phyloP scores from a whole-genome alignment of 2,797 vertebrate genomes.

The Chelon labrosus region DNA sequence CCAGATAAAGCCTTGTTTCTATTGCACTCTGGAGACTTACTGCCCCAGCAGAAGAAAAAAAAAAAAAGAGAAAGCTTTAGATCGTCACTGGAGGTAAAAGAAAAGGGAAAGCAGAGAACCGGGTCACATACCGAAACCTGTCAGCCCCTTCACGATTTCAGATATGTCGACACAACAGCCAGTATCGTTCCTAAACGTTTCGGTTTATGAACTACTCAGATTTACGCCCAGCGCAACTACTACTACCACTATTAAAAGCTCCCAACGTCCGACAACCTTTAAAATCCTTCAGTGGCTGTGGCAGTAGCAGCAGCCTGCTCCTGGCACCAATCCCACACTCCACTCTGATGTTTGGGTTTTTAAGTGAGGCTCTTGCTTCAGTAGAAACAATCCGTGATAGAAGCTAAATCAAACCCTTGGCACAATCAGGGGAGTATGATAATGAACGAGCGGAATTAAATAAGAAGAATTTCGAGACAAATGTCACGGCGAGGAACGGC shows the following conservation, averaged over 20 bases:
- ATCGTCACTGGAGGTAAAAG: slow-evolving; percentile 27
- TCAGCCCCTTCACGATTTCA: slow-evolving; percentile 16
- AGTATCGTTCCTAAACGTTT: slow-evolving; percentile 15
- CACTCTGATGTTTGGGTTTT: slow-evolving; percentile 70
- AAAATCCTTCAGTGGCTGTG: slow-evolving; percentile 24
- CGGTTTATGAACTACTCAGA: slow-evolving; percentile 9
- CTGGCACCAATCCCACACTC: slow-evolving; percentile 60
- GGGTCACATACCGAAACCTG: slow-evolving; percentile 38
- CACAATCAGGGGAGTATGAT: slow-evolving; percentile 50
- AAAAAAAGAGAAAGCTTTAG: slow-evolving; percentile 33
- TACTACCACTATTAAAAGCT: slow-evolving; percentile 9
- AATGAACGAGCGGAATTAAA: slow-evolving; percentile 55
- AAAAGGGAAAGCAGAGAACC: slow-evolving; percentile 27
- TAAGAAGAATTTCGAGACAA: slow-evolving; percentile 54
- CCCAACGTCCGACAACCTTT: slow-evolving; percentile 46
- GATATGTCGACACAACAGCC: slow-evolving; percentile 1
- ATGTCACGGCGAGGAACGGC: slow-evolving; percentile 12
- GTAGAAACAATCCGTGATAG: slow-evolving; percentile 57
- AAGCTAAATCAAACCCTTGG: slow-evolving; percentile 67
- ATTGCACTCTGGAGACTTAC: slow-evolving; percentile 71
- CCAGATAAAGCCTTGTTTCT: slow-evolving; percentile 75
- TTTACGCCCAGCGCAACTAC: slow-evolving; percentile 20
- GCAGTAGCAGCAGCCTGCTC: slow-evolving; percentile 24
- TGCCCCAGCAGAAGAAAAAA: slow-evolving; percentile 40
- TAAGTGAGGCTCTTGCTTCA: slow-evolving; percentile 57